These are phyloP conservation scores for Calonectris borealis DNA, from an alignment of 2,113 vertebrate genomes.

Conservation along the genomic window DNA sequence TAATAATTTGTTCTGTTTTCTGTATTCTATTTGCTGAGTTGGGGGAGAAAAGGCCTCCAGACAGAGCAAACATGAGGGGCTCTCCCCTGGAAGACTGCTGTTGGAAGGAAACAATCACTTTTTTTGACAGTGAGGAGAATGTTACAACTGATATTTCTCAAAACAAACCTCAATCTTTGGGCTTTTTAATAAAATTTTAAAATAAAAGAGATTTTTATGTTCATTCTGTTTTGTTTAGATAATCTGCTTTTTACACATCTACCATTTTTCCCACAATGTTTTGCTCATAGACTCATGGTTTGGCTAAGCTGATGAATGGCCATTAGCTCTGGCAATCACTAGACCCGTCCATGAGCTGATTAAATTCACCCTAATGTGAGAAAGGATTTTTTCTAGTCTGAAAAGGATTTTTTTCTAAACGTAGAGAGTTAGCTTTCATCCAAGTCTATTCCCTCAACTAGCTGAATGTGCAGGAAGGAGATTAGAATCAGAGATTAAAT, in stretches of 20 bases:
- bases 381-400: neutral
- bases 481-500: neutral
- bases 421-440: neutral
- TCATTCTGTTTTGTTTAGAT: neutral
- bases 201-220: neutral
- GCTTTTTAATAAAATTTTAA: neutral
- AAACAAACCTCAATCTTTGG: neutral
- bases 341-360: neutral
- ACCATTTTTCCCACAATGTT: neutral
- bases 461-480: neutral
- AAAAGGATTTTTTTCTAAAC: neutral
- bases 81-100: neutral
- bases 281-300: neutral
- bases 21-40: accelerated
- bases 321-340: neutral
- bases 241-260: neutral
- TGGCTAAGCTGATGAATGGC: neutral
- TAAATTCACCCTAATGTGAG: neutral
- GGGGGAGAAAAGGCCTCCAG: neutral
- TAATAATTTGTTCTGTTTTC: neutral
- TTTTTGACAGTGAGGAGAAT: neutral
- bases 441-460: neutral
- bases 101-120: neutral
- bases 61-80: neutral
- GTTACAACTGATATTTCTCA: neutral